Percentiles rank a stretch among this genome's conserved stretches.
Evolutionary conservation across 2,888 invertebrate species (phyloP).

Genomic region (Timema podura): DNA sequence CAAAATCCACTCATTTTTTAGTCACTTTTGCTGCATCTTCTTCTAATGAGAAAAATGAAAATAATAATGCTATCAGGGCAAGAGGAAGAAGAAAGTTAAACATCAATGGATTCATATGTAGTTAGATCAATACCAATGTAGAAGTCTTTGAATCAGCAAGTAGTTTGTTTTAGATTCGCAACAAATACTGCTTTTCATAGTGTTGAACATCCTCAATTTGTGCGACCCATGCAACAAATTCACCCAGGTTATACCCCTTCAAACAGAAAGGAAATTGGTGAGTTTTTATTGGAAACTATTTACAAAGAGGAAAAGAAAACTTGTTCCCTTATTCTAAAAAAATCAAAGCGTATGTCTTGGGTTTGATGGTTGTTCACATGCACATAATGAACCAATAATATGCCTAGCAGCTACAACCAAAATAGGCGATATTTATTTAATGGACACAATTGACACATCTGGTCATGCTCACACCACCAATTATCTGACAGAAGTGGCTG

Average conservation of each 20-base stretch:
- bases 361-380: not conserved
- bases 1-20: too few species aligned
- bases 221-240: not conserved
- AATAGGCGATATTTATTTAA: not conserved
- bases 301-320: constrained; percentile 9
- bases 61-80: not conserved
- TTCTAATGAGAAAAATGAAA: not conserved
- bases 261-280: constrained; percentile 13
- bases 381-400: constrained; percentile 1
- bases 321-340: constrained; percentile 1
- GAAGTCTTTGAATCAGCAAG: constrained; percentile 3
- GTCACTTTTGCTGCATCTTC: not conserved
- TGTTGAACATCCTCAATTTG: constrained; percentile 13
- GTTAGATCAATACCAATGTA: constrained; percentile 10
- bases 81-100: not conserved
- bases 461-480: too few species aligned
- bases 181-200: not conserved
- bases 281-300: constrained; percentile 1
- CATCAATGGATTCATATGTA: constrained; percentile 1
- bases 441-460: not conserved
- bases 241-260: constrained; percentile 1
- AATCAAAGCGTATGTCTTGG: constrained; percentile 11
- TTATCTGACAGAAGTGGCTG: not conserved
- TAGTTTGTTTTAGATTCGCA: not conserved
- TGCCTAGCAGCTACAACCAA: constrained; percentile 6